phyloP scores from a whole-genome alignment of 2,797 vertebrate genomes.

The Mus caroli region DNA sequence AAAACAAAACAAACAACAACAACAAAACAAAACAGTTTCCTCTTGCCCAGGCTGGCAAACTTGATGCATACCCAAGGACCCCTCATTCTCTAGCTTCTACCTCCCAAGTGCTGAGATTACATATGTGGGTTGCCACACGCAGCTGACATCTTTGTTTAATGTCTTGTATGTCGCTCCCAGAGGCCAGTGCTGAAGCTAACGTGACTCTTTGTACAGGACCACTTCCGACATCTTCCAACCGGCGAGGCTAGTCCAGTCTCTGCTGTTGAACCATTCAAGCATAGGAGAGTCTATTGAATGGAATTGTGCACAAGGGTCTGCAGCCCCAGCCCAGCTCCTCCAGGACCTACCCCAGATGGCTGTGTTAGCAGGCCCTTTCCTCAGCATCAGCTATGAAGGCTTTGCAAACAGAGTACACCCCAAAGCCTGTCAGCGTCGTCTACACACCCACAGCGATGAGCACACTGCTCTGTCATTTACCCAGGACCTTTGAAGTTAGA shows the following conservation, averaged over 20 bases:
- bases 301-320: neutral
- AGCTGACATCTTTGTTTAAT: neutral
- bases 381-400: constrained; percentile 80
- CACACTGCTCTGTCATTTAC: constrained; percentile 84
- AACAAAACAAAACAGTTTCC: neutral
- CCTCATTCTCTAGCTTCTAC: neutral
- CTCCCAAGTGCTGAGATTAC: neutral
- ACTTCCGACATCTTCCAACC: neutral
- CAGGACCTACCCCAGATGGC: constrained; percentile 71
- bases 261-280: neutral
- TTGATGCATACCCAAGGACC: neutral
- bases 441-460: constrained; percentile 82
- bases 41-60: neutral
- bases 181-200: neutral
- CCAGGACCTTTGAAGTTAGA: constrained; percentile 86
- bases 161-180: neutral
- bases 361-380: constrained; percentile 83
- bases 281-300: neutral
- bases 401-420: constrained; percentile 83
- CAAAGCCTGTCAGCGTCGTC: constrained; percentile 85
- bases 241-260: neutral
- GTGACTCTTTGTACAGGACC: too few relatives aligned
- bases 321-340: constrained; percentile 71
- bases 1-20: too few relatives aligned
- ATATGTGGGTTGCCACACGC: neutral